A percentile compares a stretch with the other conserved stretches of the same genome.
Conservation (phyloP, 2,113 vertebrate genomes). For the Spea multiplicata region DNA sequence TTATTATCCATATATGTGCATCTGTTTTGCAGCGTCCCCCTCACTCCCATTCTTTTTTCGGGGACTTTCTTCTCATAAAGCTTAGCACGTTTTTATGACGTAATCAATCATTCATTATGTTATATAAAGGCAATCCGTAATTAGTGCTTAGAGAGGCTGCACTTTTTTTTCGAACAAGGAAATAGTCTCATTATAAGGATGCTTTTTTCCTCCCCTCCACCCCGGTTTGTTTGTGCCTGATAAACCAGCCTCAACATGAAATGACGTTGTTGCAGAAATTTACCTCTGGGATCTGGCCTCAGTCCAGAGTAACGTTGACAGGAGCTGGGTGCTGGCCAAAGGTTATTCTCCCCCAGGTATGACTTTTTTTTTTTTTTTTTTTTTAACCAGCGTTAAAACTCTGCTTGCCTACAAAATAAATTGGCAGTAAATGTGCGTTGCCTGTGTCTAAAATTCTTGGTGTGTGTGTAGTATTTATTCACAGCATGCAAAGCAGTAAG, state of each 20-base stretch:
- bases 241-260: slow-evolving; percentile 34
- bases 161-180: not conserved
- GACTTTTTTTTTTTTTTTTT: slow-evolving; percentile 28
- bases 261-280: slow-evolving; percentile 40
- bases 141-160: slow-evolving; percentile 6
- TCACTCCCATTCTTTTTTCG: too few relatives aligned
- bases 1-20: too few relatives aligned
- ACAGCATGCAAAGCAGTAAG: not conserved
- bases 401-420: slow-evolving; percentile 36
- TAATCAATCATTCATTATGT: not conserved
- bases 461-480: slow-evolving; percentile 10
- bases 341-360: slow-evolving; percentile 31
- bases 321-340: slow-evolving; percentile 36
- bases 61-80: too few relatives aligned
- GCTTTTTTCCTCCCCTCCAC: not conserved
- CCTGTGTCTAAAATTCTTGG: slow-evolving; percentile 11
- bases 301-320: slow-evolving; percentile 29
- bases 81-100: not conserved
- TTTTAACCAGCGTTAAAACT: slow-evolving; percentile 11
- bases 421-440: slow-evolving; percentile 19
- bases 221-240: slow-evolving; percentile 21
- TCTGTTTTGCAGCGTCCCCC: too few relatives aligned
- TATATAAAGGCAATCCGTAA: slow-evolving; percentile 19
- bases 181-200: not conserved
- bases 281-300: slow-evolving; percentile 12